Conservation (phyloP, 2,113 vertebrate species). For the Eleginops maclovinus region DNA sequence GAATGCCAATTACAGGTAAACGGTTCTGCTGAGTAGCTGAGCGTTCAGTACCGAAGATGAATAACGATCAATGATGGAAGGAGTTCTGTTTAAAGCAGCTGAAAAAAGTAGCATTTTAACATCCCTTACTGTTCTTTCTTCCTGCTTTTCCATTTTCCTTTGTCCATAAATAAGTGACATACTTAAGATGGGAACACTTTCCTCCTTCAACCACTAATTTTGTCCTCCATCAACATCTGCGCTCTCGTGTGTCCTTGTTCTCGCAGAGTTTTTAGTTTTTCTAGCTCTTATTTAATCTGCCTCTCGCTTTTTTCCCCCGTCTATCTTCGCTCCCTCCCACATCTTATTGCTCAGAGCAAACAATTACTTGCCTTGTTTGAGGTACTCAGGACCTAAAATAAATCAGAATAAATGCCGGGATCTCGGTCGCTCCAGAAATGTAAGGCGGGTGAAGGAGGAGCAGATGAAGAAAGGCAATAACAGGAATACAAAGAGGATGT, state of each 20-base stretch:
- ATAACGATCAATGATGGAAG: background rate
- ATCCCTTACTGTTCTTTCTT: background rate
- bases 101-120: background rate
- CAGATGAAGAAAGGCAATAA: slow-evolving; percentile 39
- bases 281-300: slow-evolving; percentile 35
- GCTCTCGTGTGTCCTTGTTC: slow-evolving; percentile 33
- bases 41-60: background rate
- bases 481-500: slow-evolving; percentile 38
- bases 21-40: background rate
- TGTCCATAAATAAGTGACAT: slow-evolving; percentile 14
- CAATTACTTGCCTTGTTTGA: slow-evolving; percentile 70
- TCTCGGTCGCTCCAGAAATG: slow-evolving; percentile 38
- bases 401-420: slow-evolving; percentile 57
- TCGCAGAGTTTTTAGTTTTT: slow-evolving; percentile 30
- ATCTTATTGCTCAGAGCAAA: slow-evolving; percentile 66
- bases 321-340: slow-evolving; percentile 37
- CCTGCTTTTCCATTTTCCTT: background rate
- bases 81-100: background rate
- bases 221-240: slow-evolving; percentile 3
- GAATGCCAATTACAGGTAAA: background rate
- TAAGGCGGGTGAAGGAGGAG: slow-evolving; percentile 31
- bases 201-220: background rate
- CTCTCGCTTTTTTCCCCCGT: slow-evolving; percentile 16
- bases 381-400: slow-evolving; percentile 63
- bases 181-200: slow-evolving; percentile 15